A percentile compares a stretch with the other conserved stretches of the same genome.
These are phyloP conservation scores for Telmatherina bonti DNA, from an alignment of 2,797 vertebrate genomes.

Conservation along the genomic window DNA sequence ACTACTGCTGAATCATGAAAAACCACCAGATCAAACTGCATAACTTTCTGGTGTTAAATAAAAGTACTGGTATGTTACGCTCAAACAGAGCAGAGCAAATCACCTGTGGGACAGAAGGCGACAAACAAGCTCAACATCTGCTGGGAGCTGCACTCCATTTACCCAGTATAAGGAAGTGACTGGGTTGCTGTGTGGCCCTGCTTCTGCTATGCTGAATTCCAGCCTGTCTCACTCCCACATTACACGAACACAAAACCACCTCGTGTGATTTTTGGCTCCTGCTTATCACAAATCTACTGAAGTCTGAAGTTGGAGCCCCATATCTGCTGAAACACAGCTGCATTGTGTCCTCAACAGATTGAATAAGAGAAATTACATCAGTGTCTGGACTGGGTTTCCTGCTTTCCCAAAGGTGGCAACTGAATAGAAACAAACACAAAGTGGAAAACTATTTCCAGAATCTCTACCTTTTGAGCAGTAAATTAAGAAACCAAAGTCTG, in stretches of 20 bases:
- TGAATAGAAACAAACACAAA: constrained; percentile 49
- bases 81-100: constrained; percentile 33
- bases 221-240: constrained; percentile 54
- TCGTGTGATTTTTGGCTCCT: constrained; percentile 72
- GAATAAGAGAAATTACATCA: constrained; percentile 71
- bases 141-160: constrained; percentile 55
- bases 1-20: constrained; percentile 23
- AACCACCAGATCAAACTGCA: constrained; percentile 39
- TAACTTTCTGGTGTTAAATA: constrained; percentile 9
- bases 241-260: constrained; percentile 70
- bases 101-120: constrained; percentile 50
- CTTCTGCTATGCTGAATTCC: constrained; percentile 55
- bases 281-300: constrained; percentile 66
- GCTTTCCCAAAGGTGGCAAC: constrained; percentile 48
- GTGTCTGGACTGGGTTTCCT: constrained; percentile 68
- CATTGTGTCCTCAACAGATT: constrained; percentile 68
- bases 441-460: constrained; percentile 43
- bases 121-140: constrained; percentile 58
- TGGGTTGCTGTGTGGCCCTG: constrained; percentile 60
- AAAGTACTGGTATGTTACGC: constrained; percentile 15
- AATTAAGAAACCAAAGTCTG: constrained; percentile 33
- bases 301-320: constrained; percentile 41
- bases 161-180: constrained; percentile 55
- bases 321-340: constrained; percentile 65
- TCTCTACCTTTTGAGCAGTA: constrained; percentile 43